Evolutionary conservation across 2,113 vertebrate species (phyloP).

Genomic region (Cnemophilus loriae): DNA sequence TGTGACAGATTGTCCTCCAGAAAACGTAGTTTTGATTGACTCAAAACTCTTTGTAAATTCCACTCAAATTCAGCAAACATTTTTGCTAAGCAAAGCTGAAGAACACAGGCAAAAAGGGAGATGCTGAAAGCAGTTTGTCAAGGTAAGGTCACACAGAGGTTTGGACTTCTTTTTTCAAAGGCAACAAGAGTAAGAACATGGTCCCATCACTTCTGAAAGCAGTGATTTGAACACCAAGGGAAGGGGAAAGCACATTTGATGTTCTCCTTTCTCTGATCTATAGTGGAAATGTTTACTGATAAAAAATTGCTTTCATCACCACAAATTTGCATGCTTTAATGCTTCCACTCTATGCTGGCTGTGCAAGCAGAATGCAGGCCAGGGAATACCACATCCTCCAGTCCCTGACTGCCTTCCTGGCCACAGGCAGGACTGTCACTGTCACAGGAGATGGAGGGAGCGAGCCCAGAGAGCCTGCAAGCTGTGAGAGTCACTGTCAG

Average conservation of each 20-base stretch:
- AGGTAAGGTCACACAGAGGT: background rate
- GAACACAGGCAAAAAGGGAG: background rate
- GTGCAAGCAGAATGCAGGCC: background rate
- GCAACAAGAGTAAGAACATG: background rate
- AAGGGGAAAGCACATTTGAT: background rate
- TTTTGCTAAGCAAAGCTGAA: background rate
- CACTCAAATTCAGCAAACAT: background rate
- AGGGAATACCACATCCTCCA: background rate
- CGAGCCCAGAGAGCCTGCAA: background rate
- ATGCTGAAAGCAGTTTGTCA: background rate
- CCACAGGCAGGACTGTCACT: background rate
- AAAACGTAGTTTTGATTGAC: background rate
- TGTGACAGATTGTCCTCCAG: background rate
- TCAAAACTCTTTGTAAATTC: background rate
- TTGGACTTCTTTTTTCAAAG: background rate
- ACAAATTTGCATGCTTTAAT: background rate
- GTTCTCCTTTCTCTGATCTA: background rate
- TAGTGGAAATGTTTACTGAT: background rate
- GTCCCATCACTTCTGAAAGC: background rate
- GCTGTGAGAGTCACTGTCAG: background rate
- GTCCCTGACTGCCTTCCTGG: background rate
- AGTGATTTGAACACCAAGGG: background rate
- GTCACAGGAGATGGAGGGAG: background rate
- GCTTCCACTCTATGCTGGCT: accelerated
- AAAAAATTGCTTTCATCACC: background rate